Evolutionary conservation across 2,888 invertebrate genomes (phyloP).

Genomic region (Conistra vaccinii): DNA sequence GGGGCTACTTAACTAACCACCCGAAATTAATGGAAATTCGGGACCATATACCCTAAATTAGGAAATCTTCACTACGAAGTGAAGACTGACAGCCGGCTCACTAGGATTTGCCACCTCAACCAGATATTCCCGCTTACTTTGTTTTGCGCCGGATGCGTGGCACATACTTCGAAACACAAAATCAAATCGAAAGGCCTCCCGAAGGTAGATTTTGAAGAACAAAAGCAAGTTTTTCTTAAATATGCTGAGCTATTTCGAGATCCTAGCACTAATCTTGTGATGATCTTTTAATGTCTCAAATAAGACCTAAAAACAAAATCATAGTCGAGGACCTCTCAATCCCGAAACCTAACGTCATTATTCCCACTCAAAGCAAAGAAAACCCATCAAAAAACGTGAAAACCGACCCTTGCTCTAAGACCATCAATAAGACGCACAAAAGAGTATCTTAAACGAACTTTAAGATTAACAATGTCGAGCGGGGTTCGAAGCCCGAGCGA

Average conservation of each 20-base stretch:
- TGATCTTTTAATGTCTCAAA: background rate
- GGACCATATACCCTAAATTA: too few species aligned
- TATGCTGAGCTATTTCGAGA: background rate
- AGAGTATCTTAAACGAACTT: conserved; percentile 67
- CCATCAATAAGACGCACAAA: conserved; percentile 65
- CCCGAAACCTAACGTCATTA: conserved; percentile 16
- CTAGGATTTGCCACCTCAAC: background rate
- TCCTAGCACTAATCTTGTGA: background rate
- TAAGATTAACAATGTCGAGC: conserved; percentile 70
- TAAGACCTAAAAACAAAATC: background rate
- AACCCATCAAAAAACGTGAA: conserved; percentile 36
- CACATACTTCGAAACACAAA: background rate
- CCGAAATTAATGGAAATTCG: background rate
- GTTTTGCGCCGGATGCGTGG: background rate
- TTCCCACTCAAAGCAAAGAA: conserved; percentile 18
- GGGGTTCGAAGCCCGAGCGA: conserved; percentile 66
- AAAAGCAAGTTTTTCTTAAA: background rate
- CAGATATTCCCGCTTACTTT: background rate
- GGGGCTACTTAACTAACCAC: background rate
- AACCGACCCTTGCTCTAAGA: conserved; percentile 42
- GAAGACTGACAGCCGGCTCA: too few species aligned
- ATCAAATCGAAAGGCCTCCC: background rate
- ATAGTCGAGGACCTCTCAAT: conserved; percentile 1
- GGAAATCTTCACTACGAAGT: background rate
- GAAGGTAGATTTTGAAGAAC: background rate